These are phyloP conservation scores for Acromyrmex heyeri DNA, from an alignment of 1,140 invertebrate genomes.

Conservation along the genomic window DNA sequence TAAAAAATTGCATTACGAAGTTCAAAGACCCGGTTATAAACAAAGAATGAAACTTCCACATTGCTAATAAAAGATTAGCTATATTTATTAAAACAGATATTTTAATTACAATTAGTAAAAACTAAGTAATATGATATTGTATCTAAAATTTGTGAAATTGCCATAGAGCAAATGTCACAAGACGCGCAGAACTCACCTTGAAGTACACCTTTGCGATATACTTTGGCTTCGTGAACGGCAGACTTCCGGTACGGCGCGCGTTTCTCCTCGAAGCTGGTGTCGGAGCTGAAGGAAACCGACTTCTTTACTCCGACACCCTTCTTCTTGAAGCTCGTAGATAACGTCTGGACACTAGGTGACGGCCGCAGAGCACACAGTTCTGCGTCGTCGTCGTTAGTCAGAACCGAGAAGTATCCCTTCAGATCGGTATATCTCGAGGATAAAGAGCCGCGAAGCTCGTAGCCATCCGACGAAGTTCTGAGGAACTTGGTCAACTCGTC, in stretches of 20 bases:
- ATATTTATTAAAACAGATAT: no score
- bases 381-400: slow-evolving; percentile 27
- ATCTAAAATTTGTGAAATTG: not conserved
- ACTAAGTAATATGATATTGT: no score
- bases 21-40: no score
- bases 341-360: slow-evolving; percentile 70
- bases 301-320: slow-evolving; percentile 77
- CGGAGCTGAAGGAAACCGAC: slow-evolving; percentile 84
- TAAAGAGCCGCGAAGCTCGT: slow-evolving; percentile 5
- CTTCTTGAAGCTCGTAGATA: slow-evolving; percentile 72
- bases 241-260: slow-evolving; percentile 68
- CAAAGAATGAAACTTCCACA: no score
- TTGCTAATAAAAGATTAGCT: no score
- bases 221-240: slow-evolving; percentile 83
- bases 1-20: no score
- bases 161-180: not conserved
- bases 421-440: slow-evolving; percentile 3
- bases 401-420: slow-evolving; percentile 47
- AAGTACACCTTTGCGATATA: slow-evolving; percentile 83
- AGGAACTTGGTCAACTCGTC: not conserved
- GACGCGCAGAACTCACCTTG: slow-evolving; percentile 75
- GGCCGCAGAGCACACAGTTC: slow-evolving; percentile 47
- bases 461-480: slow-evolving; percentile 1
- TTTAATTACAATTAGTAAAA: no score
- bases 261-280: slow-evolving; percentile 82